A percentile compares a stretch with the other conserved stretches of the same genome.
phyloP scores from a whole-genome alignment of 2,888 invertebrate genomes.

The Clitarchus hookeri region DNA sequence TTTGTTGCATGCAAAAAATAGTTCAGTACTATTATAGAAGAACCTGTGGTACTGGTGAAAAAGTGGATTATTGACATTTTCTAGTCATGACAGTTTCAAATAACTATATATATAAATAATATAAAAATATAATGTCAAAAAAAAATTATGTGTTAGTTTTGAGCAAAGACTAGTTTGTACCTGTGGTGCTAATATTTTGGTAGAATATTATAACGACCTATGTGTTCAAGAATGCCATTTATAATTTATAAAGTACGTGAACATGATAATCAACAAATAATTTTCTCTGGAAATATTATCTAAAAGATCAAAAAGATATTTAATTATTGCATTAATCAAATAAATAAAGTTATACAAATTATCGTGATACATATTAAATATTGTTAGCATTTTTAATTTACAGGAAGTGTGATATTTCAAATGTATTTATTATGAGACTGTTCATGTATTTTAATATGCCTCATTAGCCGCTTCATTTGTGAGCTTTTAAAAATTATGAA shows the following conservation, averaged over 20 bases:
- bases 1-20: too few relatives aligned
- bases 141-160: neutral
- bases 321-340: too few relatives aligned
- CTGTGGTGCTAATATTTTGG: neutral
- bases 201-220: neutral
- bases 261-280: neutral
- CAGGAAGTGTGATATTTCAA: too few relatives aligned
- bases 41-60: too few relatives aligned
- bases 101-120: neutral
- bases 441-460: too few relatives aligned
- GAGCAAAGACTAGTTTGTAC: neutral
- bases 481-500: too few relatives aligned
- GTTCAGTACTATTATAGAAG: neutral
- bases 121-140: neutral
- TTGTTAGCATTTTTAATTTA: too few relatives aligned
- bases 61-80: neutral
- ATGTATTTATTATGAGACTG: too few relatives aligned
- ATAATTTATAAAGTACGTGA: neutral
- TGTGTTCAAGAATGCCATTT: neutral
- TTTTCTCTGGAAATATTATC: neutral
- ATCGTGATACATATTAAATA: too few relatives aligned
- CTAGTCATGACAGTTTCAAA: slow-evolving; percentile 7
- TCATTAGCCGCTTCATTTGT: too few relatives aligned
- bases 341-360: too few relatives aligned
- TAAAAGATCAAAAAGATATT: neutral